A percentile compares a stretch with the other conserved stretches of the same genome.
Conservation (phyloP, 2,113 vertebrate species). For the Eira barbara region DNA sequence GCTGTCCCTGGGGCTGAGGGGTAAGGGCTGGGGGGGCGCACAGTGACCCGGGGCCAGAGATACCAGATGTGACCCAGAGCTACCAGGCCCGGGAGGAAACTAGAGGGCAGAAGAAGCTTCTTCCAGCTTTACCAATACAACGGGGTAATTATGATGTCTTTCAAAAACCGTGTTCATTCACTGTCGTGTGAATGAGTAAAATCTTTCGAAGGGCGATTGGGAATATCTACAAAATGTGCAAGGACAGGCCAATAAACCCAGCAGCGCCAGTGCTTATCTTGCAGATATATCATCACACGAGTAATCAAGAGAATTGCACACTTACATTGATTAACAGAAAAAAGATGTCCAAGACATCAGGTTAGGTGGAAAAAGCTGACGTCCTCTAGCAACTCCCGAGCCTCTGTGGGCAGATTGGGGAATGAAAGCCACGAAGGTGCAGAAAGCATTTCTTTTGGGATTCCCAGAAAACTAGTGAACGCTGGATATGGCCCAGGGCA, state of each 20-base stretch:
- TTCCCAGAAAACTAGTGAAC: not conserved
- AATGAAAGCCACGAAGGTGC: not conserved
- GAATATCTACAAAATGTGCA: not conserved
- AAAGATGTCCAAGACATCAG: not conserved
- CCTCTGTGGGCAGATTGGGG: rapidly evolving
- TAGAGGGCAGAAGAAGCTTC: not conserved
- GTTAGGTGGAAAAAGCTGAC: not conserved
- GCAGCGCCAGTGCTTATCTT: no score
- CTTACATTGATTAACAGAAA: not conserved
- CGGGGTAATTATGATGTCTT: not conserved
- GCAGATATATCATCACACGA: not conserved
- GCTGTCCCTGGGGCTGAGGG: not conserved
- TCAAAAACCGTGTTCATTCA: not conserved
- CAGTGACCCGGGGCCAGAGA: not conserved
- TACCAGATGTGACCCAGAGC: not conserved
- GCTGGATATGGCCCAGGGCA: not conserved
- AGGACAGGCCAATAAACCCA: not conserved
- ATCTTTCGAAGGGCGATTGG: not conserved
- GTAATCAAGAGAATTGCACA: not conserved
- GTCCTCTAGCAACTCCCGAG: not conserved
- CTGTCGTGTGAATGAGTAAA: not conserved
- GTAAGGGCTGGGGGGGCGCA: no score
- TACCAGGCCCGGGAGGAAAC: not conserved
- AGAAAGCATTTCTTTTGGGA: not conserved
- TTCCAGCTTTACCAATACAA: not conserved